Percentiles rank a stretch among this genome's conserved stretches.
Evolutionary conservation across 2,113 vertebrate genomes (phyloP).

Genomic region (Podiceps cristatus): DNA sequence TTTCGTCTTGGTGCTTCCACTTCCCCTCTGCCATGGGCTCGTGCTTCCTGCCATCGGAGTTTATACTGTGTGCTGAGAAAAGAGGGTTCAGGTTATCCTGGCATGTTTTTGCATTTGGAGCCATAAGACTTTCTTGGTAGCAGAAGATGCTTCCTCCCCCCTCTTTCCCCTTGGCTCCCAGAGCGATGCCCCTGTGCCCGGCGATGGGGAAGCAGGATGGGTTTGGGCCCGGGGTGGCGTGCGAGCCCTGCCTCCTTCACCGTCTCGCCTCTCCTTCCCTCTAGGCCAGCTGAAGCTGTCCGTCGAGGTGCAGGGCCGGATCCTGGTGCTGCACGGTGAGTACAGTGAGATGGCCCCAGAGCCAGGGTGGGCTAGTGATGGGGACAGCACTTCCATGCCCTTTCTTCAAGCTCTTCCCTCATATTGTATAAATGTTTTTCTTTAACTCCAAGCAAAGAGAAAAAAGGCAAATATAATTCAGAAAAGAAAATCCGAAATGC

Average conservation of each 20-base stretch:
- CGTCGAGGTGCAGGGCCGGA: conserved; percentile 36
- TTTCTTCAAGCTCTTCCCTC: background rate
- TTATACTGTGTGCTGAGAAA: background rate
- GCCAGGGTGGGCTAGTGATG: background rate
- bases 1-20: background rate
- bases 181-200: rapidly evolving
- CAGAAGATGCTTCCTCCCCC: background rate
- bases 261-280: background rate
- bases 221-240: rapidly evolving
- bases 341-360: background rate
- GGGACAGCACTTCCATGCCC: background rate
- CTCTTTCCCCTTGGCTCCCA: background rate
- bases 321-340: conserved; percentile 77
- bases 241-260: background rate
- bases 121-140: background rate
- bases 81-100: background rate
- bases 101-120: background rate
- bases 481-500: background rate
- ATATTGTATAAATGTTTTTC: background rate
- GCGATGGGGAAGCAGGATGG: background rate
- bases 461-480: background rate
- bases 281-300: conserved; percentile 82
- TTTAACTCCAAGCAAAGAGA: background rate
- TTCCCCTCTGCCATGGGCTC: background rate
- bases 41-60: background rate